Percentiles rank a stretch among this genome's conserved stretches.
Conservation (phyloP, 2,888 invertebrate species). For the Tetranychus piercei region DNA sequence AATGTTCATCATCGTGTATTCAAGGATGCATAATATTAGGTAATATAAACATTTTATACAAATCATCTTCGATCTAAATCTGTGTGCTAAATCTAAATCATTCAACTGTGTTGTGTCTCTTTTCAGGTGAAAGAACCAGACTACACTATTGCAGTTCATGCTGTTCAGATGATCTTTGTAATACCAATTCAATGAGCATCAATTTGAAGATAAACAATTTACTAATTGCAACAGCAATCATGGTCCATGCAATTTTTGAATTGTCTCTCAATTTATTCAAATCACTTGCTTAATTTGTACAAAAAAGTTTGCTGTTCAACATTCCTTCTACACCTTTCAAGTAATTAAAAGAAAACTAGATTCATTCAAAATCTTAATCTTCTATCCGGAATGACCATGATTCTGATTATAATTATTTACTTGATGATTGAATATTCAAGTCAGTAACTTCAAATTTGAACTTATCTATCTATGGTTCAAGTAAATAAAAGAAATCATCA, state of each 20-base stretch:
- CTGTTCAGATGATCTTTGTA: constrained; percentile 10
- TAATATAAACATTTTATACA: not conserved
- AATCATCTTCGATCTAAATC: not conserved
- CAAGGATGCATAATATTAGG: constrained; percentile 2
- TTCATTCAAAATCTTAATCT: too few relatives aligned
- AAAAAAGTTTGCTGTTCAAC: too few relatives aligned
- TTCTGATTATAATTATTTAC: too few relatives aligned
- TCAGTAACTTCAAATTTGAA: too few relatives aligned
- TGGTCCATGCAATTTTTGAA: not conserved
- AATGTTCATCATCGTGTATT: not conserved
- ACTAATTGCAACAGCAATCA: not conserved
- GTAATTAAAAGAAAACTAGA: too few relatives aligned
- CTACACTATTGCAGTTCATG: not conserved
- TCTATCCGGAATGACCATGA: too few relatives aligned
- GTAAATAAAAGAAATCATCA: too few relatives aligned
- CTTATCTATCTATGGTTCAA: too few relatives aligned
- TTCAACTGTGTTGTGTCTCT: not conserved
- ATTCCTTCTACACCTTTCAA: too few relatives aligned
- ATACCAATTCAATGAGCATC: not conserved
- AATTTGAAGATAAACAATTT: not conserved
- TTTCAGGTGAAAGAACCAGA: constrained; percentile 9
- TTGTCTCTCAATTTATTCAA: not conserved
- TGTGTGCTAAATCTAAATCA: not conserved
- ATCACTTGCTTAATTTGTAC: too few relatives aligned
- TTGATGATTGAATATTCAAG: too few relatives aligned